phyloP scores from a whole-genome alignment of 2,888 invertebrate genomes.

The Thymelicus lineola region DNA sequence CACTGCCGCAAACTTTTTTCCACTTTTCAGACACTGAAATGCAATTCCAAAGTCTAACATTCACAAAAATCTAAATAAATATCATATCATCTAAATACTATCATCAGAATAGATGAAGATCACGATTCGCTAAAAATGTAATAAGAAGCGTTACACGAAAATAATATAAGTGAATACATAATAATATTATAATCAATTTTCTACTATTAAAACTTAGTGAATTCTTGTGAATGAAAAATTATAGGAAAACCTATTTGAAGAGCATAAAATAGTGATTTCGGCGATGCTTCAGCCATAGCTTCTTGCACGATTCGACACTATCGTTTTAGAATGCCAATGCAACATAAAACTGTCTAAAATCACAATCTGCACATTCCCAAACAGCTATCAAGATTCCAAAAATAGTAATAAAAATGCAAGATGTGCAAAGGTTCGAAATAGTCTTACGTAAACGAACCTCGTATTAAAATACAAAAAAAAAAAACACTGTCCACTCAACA shows the following conservation, averaged over 20 bases:
- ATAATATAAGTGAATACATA: constrained; percentile 34
- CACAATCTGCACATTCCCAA: constrained; percentile 37
- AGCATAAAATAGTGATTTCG: constrained; percentile 23
- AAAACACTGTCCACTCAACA: constrained; percentile 80
- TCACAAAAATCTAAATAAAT: constrained; percentile 60
- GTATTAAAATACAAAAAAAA: constrained; percentile 46
- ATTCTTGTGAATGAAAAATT: constrained; percentile 16
- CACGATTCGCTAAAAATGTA: constrained; percentile 31
- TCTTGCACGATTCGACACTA: constrained; percentile 6
- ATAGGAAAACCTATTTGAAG: constrained; percentile 6
- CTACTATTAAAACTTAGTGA: constrained; percentile 21
- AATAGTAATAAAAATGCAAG: constrained; percentile 45
- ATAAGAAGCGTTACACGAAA: constrained; percentile 39
- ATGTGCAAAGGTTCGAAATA: constrained; percentile 62
- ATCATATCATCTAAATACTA: constrained; percentile 50
- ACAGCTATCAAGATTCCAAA: constrained; percentile 40
- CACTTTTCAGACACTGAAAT: constrained; percentile 83
- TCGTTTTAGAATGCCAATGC: constrained; percentile 40
- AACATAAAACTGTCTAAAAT: constrained; percentile 39
- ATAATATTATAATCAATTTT: constrained; percentile 13
- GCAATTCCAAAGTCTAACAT: constrained; percentile 80
- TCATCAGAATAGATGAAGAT: constrained; percentile 22
- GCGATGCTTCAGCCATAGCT: constrained; percentile 30
- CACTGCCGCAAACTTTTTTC: constrained; percentile 84
- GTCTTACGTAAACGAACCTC: constrained; percentile 62